phyloP scores from a whole-genome alignment of 2,888 invertebrate genomes.

The Chaetogeoica ovagalla region DNA sequence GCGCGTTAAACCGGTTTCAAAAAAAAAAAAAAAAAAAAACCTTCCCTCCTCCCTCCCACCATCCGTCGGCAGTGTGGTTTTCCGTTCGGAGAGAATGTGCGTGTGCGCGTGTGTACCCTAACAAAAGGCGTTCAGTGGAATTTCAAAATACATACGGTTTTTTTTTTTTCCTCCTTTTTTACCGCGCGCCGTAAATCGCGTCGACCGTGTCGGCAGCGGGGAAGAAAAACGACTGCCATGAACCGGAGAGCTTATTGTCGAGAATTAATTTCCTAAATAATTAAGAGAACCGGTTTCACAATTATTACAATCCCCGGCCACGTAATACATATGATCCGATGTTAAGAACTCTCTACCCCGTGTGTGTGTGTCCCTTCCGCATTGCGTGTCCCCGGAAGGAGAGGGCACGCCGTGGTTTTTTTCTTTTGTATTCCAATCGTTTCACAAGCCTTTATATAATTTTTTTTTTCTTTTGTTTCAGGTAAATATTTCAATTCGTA shows the following conservation, averaged over 20 bases:
- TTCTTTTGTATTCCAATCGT: conserved; percentile 28
- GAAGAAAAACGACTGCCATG: conserved; percentile 18
- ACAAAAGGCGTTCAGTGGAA: conserved; percentile 47
- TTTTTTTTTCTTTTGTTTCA: conserved; percentile 44
- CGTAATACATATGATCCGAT: no score
- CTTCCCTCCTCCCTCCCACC: no score
- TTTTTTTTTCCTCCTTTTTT: neutral
- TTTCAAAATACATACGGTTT: conserved; percentile 16
- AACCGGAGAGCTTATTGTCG: conserved; percentile 36
- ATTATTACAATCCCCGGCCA: conserved; percentile 8
- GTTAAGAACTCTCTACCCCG: neutral
- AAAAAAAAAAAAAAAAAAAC: no score
- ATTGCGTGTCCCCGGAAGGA: no score
- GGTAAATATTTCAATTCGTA: conserved; percentile 43
- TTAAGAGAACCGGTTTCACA: conserved; percentile 29
- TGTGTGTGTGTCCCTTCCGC: neutral
- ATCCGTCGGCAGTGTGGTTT: conserved; percentile 37
- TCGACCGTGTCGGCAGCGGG: neutral
- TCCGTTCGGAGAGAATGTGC: conserved; percentile 14
- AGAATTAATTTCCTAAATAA: conserved; percentile 17
- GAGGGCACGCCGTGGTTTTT: neutral
- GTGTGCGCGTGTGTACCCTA: conserved; percentile 16
- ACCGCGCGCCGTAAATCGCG: neutral
- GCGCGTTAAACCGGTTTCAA: conserved; percentile 42
- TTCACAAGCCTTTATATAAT: conserved; percentile 33